Percentiles rank a stretch among this genome's conserved stretches.
Evolutionary conservation across 2,888 invertebrate genomes (phyloP).

Genomic region (Limenitis camilla): DNA sequence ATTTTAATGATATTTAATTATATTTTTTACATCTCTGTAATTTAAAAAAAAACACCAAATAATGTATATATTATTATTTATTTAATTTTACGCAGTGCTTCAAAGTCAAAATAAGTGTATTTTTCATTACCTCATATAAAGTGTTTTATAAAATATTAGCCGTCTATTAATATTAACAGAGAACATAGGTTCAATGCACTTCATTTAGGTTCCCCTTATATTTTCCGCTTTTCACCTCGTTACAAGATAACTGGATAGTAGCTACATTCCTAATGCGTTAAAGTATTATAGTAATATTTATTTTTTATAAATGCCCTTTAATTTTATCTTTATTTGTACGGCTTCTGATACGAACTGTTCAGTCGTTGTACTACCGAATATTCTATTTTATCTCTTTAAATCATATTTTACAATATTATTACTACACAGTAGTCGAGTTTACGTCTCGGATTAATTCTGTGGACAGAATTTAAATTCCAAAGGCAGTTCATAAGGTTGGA

Average conservation of each 20-base stretch:
- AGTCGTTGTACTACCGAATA: background rate
- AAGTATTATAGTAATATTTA: background rate
- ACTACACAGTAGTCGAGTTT: slow-evolving; percentile 2
- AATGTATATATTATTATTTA: too few relatives aligned
- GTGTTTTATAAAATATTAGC: too few relatives aligned
- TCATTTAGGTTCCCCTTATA: slow-evolving; percentile 44
- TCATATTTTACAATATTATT: background rate
- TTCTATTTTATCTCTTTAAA: too few relatives aligned
- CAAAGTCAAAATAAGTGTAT: too few relatives aligned
- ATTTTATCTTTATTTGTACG: too few relatives aligned
- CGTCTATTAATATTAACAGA: too few relatives aligned
- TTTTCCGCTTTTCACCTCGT: slow-evolving; percentile 58
- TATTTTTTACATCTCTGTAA: too few relatives aligned
- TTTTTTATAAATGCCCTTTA: background rate
- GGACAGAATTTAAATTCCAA: slow-evolving; percentile 36
- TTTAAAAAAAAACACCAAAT: too few relatives aligned
- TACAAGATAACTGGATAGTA: slow-evolving; percentile 24
- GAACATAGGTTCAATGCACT: slow-evolving; percentile 48
- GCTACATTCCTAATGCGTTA: slow-evolving; percentile 16
- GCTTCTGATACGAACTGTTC: background rate
- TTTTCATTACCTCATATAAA: too few relatives aligned
- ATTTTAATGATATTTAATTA: too few relatives aligned
- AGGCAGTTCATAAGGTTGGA: slow-evolving; percentile 27
- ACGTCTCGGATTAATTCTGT: slow-evolving; percentile 16
- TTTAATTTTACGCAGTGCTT: too few relatives aligned